Base-by-base conservation (phyloP, 2,888 invertebrate species). In the Nephrotoma appendiculata region DNA sequence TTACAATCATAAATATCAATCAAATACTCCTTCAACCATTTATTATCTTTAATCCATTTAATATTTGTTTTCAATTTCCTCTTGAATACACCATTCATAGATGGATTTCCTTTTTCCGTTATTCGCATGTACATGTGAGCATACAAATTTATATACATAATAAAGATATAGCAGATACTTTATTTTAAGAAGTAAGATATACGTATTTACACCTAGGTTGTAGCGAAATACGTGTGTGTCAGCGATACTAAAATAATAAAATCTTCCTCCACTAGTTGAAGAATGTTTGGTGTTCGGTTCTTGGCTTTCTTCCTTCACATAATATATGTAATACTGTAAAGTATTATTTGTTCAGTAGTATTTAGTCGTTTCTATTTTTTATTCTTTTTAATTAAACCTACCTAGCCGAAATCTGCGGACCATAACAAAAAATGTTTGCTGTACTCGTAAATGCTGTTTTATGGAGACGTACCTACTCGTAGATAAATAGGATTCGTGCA, bases 1-100 rank as follows among this genome's bases (percentile, higher is more conserved):
- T 84, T 84, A 84, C 15, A 84, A 84, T 84, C 41, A 84, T 84
- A 84, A 84, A 84, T 84, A 42, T 84, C 84, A 42, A 84, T 84
- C 84, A 84, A 84, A 84, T 42, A 42, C 84, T 84, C n/a, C 43
- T 42, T 31, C 4, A 71, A 71, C 71, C 71, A 71, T 71, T 71
- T 9, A 19, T 71, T 71, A 71, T 71, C 31, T 71, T 71, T 71
- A 71, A 71, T 71, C 71, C 71, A 19, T 19, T 31, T 71, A 31
- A 71, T 71, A 71, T 71, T 71, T 19, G 31, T 71, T 57, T 71
- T 71, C 71, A 71, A 71, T 71, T 71, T 71, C 71, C 5, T 31
- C 31, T 31, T 31, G 31, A 31, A 31, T 31, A 31, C 31, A 57
- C 52, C 52, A 31, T 71, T 71, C 71, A 2, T 71, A 31, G 2